Conservation (phyloP, 2,113 vertebrate genomes). For the Oreochromis tanganicae region DNA sequence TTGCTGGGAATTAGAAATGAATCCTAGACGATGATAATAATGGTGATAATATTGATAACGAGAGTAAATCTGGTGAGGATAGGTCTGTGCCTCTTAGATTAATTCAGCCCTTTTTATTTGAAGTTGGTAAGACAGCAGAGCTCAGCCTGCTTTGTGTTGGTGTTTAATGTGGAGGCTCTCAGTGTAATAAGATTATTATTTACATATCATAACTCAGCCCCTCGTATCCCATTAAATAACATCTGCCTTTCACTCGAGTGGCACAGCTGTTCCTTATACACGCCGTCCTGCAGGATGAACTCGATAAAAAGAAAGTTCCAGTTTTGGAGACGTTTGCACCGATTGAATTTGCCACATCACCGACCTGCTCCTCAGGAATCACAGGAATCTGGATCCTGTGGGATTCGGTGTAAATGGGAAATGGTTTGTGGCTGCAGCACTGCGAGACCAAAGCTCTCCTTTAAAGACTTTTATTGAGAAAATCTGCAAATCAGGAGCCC, state of each 20-base stretch:
- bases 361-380: conserved; percentile 3
- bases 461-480: background rate
- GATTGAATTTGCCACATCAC: conserved; percentile 1
- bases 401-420: background rate
- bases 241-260: background rate
- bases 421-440: background rate
- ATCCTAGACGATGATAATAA: background rate
- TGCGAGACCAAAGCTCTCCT: background rate
- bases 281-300: background rate
- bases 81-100: background rate
- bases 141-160: background rate
- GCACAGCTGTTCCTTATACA: background rate
- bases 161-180: background rate
- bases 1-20: background rate
- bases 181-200: background rate
- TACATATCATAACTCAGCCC: background rate
- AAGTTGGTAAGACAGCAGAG: background rate
- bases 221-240: background rate
- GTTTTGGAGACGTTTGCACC: background rate
- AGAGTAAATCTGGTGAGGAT: background rate
- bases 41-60: background rate
- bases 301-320: background rate
- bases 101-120: background rate
- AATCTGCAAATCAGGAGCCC: background rate
- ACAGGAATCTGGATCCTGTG: conserved; percentile 3